Base-by-base conservation (phyloP, 1,140 invertebrate species). In the Coelopa frigida region DNA sequence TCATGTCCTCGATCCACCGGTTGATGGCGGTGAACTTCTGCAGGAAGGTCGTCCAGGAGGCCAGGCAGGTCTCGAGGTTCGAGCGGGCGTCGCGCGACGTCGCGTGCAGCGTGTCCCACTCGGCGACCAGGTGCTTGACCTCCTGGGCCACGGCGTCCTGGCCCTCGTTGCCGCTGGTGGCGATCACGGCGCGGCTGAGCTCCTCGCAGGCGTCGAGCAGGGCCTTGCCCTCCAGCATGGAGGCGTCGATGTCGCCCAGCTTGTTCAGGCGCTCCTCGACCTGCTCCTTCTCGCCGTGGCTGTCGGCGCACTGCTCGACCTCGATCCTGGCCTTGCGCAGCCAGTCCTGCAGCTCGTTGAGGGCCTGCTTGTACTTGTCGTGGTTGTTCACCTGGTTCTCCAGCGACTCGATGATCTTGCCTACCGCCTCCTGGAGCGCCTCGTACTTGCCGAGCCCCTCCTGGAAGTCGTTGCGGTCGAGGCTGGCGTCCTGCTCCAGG, bases 71-170 rank as follows among this genome's bases (percentile, higher is more conserved):
- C 15, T 83, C 80, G 10, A 95, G 68, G 41, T 81, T 76, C 49
- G 82, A 82, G 54, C 85, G 82, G 0, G 84, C 84, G 55, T 94
- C 87, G 37, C 83, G 82, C 37, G 85, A 83, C 27, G 87, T 77
- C n/a, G 79, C 75, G 62, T 88, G 84, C 0, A 95, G 59, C n/a
- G 81, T 80, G 55, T 93, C 87, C 87, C 89, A 93, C 54, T 92
- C 87, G 27, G 78, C 73, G 53, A 85, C 85, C n/a, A 95, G 65
- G 55, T 90, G 84, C 44, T 85, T 82, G 10, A 89, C 82, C 61
- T 95, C 89, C 59, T 88, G 82, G 31, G 84, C 81, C 3, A 95
- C 84, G 15, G 75, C 75, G 48, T 94, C 88, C 68, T 89, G 86
- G 12, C 90, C 92, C 70, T 93, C 89, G 6, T 79, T 77, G 2